phyloP scores from a whole-genome alignment of 2,888 invertebrate species.

The Sabatieria punctata region DNA sequence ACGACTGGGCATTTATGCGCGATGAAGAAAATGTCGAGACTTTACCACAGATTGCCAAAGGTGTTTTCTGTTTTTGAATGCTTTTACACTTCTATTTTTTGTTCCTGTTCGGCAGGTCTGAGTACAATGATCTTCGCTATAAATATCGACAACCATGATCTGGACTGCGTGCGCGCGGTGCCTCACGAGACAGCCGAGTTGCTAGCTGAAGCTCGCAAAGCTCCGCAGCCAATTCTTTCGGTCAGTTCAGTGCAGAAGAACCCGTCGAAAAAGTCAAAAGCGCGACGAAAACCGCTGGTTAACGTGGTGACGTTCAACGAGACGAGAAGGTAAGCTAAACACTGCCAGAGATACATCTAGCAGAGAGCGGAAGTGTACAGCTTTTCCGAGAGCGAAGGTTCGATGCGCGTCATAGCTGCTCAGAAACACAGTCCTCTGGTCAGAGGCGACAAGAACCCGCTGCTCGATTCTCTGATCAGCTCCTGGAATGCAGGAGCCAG shows the following conservation, averaged over 20 bases:
- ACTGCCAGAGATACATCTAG: not conserved
- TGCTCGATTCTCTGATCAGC: too few relatives aligned
- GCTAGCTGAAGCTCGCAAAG: conserved; percentile 2
- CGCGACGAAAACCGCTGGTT: not conserved
- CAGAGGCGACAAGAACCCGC: too few relatives aligned
- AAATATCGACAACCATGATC: conserved; percentile 60
- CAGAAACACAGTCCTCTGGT: not conserved
- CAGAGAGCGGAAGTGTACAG: not conserved
- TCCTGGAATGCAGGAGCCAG: too few relatives aligned
- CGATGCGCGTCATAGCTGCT: not conserved
- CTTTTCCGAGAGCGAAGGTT: not conserved
- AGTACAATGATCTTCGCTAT: conserved; percentile 78
- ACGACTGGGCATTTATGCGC: conserved; percentile 63
- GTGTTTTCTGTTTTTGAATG: conserved; percentile 35
- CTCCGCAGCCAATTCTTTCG: conserved; percentile 6
- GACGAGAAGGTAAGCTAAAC: not conserved
- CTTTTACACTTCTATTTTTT: not conserved
- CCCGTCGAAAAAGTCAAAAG: not conserved
- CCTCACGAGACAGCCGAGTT: conserved; percentile 1
- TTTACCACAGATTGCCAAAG: conserved; percentile 67
- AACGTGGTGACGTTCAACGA: conserved; percentile 1
- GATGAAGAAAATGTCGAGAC: conserved; percentile 59
- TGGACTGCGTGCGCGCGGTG: conserved; percentile 32
- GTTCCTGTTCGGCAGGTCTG: conserved; percentile 44
- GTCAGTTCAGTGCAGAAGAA: not conserved